phyloP scores from a whole-genome alignment of 2,888 invertebrate genomes.

The Dicyrtoma fusca region DNA sequence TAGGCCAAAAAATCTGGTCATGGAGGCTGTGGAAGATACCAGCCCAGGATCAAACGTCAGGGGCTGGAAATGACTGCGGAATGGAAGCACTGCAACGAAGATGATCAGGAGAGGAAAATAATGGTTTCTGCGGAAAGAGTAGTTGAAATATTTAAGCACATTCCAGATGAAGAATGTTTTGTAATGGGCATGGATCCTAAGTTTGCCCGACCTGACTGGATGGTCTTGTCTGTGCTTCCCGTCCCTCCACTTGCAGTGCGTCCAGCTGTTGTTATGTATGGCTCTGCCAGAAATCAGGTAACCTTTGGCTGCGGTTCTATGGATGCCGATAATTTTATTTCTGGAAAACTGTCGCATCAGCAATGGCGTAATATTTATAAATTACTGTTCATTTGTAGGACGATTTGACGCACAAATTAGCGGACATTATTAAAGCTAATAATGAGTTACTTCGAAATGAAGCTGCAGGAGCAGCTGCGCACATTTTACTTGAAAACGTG shows the following conservation, averaged over 20 bases:
- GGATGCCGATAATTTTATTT: too few species aligned
- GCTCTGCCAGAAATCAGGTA: conserved; percentile 88
- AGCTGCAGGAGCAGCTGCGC: conserved; percentile 94
- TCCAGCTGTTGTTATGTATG: conserved; percentile 98
- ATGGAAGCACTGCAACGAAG: conserved; percentile 99
- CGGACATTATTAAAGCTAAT: conserved; percentile 98
- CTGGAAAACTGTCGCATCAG: too few species aligned
- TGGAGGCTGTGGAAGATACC: conserved; percentile 97
- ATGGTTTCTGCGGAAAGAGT: conserved; percentile 92
- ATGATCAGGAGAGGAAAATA: conserved; percentile 96
- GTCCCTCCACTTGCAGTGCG: conserved; percentile 95
- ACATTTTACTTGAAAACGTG: conserved; percentile 94
- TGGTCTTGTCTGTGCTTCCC: conserved; percentile 96
- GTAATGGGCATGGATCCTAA: conserved; percentile 95
- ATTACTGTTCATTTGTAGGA: conserved; percentile 70
- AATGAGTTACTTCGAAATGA: conserved; percentile 95
- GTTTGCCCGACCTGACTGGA: conserved; percentile 98
- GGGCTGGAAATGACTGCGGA: conserved; percentile 95
- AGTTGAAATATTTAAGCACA: conserved; percentile 94
- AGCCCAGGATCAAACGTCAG: conserved; percentile 85
- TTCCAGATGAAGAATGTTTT: conserved; percentile 94
- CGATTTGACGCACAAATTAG: conserved; percentile 97
- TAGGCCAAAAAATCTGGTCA: conserved; percentile 71
- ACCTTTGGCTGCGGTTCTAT: not conserved
- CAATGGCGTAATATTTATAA: too few species aligned